These are phyloP conservation scores for Aplochiton taeniatus DNA, from an alignment of 2,797 vertebrate genomes.

Conservation along the genomic window DNA sequence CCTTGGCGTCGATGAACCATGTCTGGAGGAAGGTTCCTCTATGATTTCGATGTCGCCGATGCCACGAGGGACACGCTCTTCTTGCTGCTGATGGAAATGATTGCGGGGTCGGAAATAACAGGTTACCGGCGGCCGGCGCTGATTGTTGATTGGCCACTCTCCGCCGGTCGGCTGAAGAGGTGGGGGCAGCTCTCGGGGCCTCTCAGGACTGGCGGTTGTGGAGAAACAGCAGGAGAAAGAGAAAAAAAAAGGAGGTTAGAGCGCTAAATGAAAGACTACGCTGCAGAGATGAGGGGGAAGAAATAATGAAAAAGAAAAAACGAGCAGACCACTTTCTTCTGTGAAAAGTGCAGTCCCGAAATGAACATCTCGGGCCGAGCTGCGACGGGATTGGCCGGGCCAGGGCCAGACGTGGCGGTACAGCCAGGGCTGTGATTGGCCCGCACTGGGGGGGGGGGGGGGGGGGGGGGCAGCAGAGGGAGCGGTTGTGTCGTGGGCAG, in stretches of 20 bases:
- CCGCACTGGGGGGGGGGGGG: not conserved
- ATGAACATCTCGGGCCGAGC: constrained; percentile 38
- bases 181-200: constrained; percentile 56
- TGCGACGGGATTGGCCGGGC: constrained; percentile 32
- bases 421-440: constrained; percentile 37
- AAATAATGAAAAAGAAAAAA: constrained; percentile 34
- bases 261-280: too few relatives aligned
- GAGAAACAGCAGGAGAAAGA: constrained; percentile 41
- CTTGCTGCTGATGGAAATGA: constrained; percentile 75
- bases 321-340: constrained; percentile 38
- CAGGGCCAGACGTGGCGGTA: not conserved
- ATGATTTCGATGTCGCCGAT: constrained; percentile 69
- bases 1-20: constrained; percentile 34
- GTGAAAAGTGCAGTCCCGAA: constrained; percentile 41
- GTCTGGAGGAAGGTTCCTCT: constrained; percentile 43
- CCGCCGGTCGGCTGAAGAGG: constrained; percentile 54
- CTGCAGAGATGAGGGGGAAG: too few relatives aligned
- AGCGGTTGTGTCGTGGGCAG: not conserved
- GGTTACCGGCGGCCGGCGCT: constrained; percentile 65
- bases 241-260: too few relatives aligned
- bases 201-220: constrained; percentile 39
- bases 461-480: not conserved
- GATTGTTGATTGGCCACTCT: constrained; percentile 82
- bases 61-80: constrained; percentile 56
- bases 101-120: constrained; percentile 81